Evolutionary conservation across 2,113 vertebrate species (phyloP).

Genomic region (Notiomystis cincta): DNA sequence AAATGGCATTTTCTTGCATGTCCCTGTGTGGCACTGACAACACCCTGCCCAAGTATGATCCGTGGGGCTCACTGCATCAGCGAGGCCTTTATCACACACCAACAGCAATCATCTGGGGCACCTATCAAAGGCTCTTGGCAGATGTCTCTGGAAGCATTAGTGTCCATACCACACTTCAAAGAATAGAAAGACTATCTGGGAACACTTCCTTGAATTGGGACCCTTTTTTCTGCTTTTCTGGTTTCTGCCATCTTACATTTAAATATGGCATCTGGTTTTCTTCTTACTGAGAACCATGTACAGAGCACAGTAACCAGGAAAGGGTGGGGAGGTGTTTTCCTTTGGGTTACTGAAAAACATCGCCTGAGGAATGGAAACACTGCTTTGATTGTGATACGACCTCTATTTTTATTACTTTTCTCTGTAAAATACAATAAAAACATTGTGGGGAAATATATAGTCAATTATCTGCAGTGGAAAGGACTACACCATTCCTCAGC

Average conservation of each 20-base stretch:
- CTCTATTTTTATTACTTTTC: constrained; percentile 36
- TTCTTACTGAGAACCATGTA: constrained; percentile 32
- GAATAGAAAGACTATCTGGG: background rate
- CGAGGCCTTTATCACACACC: background rate
- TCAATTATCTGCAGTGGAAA: constrained; percentile 22
- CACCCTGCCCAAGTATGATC: accelerated
- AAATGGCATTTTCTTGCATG: background rate
- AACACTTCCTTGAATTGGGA: background rate
- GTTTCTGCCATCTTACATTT: constrained; percentile 33
- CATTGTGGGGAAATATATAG: constrained; percentile 25
- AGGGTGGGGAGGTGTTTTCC: constrained; percentile 37
- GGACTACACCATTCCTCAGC: background rate
- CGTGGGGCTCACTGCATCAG: background rate
- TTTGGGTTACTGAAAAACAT: constrained; percentile 26
- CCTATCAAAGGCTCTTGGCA: background rate
- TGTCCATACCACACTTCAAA: background rate
- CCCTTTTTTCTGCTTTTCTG: background rate
- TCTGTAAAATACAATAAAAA: constrained; percentile 46
- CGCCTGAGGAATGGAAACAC: constrained; percentile 53
- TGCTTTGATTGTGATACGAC: constrained; percentile 30
- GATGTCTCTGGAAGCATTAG: background rate
- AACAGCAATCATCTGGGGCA: background rate
- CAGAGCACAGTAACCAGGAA: background rate
- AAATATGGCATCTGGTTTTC: constrained; percentile 44
- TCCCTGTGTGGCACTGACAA: background rate